Conservation (phyloP, 2,888 invertebrate species). For the Gryllus longicercus region DNA sequence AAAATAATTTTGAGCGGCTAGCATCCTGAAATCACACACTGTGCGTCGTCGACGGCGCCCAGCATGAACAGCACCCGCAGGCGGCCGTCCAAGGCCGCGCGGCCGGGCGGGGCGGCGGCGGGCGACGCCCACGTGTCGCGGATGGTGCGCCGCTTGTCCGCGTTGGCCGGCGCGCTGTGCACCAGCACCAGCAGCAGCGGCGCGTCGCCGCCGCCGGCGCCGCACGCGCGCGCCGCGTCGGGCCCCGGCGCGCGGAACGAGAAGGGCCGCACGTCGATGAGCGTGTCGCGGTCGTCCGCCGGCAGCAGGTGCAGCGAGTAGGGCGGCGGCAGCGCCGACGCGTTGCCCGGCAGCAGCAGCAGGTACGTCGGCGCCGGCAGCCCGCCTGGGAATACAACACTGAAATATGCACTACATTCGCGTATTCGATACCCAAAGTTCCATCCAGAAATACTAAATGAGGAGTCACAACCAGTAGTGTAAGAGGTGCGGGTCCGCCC, state of each 20-base stretch:
- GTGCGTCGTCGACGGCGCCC: slow-evolving; percentile 52
- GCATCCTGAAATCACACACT: no score
- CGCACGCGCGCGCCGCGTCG: slow-evolving; percentile 61
- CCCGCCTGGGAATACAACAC: neutral
- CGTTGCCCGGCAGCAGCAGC: slow-evolving; percentile 33
- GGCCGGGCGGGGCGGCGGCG: neutral
- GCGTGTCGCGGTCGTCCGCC: slow-evolving; percentile 44
- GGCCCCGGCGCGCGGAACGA: slow-evolving; percentile 52
- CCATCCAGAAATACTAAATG: no score
- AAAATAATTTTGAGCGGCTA: no score
- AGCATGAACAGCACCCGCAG: slow-evolving; percentile 61
- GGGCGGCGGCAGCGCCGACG: slow-evolving; percentile 32
- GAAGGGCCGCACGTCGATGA: slow-evolving; percentile 62
- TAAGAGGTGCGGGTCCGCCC: no score
- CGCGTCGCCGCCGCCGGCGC: slow-evolving; percentile 47
- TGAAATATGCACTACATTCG: no score
- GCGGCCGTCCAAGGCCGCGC: neutral
- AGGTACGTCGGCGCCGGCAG: slow-evolving; percentile 30
- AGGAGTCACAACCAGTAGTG: no score
- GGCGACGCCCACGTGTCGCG: slow-evolving; percentile 64
- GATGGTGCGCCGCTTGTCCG: slow-evolving; percentile 62
- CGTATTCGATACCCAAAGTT: no score
- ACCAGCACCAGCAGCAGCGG: slow-evolving; percentile 62
- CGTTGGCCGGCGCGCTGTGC: slow-evolving; percentile 66
- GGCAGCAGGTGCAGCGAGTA: slow-evolving; percentile 38